phyloP scores from a whole-genome alignment of 2,888 invertebrate species.

The Bhutanitis thaidina region DNA sequence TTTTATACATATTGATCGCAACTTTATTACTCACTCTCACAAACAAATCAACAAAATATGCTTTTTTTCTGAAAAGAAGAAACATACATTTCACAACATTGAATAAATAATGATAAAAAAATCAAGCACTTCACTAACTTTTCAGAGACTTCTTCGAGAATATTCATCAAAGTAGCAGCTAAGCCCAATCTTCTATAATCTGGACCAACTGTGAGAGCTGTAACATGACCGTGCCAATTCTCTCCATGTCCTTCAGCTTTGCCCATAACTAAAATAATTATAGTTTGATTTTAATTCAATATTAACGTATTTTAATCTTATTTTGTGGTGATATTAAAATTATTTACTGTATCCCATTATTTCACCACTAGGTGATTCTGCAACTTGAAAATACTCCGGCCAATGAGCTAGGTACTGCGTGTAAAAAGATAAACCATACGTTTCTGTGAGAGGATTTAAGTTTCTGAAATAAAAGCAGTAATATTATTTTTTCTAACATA shows the following conservation, averaged over 20 bases:
- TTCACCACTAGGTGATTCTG: constrained; percentile 96
- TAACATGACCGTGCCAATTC: constrained; percentile 99
- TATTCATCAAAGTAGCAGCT: constrained; percentile 95
- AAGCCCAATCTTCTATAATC: constrained; percentile 95
- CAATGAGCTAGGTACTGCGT: constrained; percentile 98
- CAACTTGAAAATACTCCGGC: constrained; percentile 99
- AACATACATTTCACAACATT: not conserved
- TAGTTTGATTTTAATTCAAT: not conserved
- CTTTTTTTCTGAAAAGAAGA: constrained; percentile 87
- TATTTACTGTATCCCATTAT: constrained; percentile 97
- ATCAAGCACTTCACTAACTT: constrained; percentile 75
- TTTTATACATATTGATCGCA: constrained; percentile 98
- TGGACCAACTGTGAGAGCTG: constrained; percentile 97
- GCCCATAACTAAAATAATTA: constrained; percentile 92
- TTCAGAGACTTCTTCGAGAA: constrained; percentile 97
- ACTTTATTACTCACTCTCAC: constrained; percentile 98
- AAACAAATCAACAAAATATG: constrained; percentile 98
- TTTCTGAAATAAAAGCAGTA: constrained; percentile 81
- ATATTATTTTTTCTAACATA: not conserved
- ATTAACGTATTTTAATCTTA: not conserved
- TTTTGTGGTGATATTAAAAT: not conserved
- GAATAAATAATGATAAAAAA: not conserved
- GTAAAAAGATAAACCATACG: constrained; percentile 96
- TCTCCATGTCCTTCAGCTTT: constrained; percentile 98
- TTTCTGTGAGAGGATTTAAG: constrained; percentile 98